These are phyloP conservation scores for Hydroisotoma schaefferi DNA, from an alignment of 2,888 invertebrate species.

Conservation along the genomic window DNA sequence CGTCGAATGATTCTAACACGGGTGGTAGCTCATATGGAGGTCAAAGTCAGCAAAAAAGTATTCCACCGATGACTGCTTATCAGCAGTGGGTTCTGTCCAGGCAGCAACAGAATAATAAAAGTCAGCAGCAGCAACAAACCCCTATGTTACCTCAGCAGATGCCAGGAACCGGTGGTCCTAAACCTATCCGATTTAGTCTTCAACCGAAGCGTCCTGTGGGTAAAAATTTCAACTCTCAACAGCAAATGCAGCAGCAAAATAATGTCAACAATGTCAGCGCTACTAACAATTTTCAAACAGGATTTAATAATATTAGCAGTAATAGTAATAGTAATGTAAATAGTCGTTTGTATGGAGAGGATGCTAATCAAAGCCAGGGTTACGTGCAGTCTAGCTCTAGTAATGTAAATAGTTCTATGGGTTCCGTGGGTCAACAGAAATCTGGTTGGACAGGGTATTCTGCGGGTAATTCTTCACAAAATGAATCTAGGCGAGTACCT, in stretches of 20 bases:
- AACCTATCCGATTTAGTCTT: conserved; percentile 43
- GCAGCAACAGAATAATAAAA: too few relatives aligned
- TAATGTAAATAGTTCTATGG: background rate
- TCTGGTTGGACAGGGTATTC: conserved; percentile 8
- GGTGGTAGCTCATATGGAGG: background rate
- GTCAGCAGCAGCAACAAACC: conserved; percentile 22
- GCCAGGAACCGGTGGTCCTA: conserved; percentile 27
- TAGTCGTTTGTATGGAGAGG: background rate
- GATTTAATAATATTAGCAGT: conserved; percentile 8
- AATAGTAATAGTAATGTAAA: conserved; percentile 8
- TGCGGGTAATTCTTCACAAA: background rate
- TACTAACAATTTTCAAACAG: background rate
- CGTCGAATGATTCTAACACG: conserved; percentile 7
- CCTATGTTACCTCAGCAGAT: conserved; percentile 26
- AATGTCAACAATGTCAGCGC: conserved; percentile 10
- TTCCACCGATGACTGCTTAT: conserved; percentile 4
- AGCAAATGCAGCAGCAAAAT: too few relatives aligned
- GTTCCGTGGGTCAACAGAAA: conserved; percentile 4
- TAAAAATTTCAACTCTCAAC: too few relatives aligned
- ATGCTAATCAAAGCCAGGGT: background rate
- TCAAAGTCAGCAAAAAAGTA: too few relatives aligned
- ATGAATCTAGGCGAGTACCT: conserved; percentile 15
- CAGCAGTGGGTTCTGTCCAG: conserved; percentile 24
- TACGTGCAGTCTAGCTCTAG: background rate
- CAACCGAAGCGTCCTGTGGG: conserved; percentile 25